A percentile compares a stretch with the other conserved stretches of the same genome.
phyloP scores from a whole-genome alignment of 1,140 invertebrate genomes.

The Hyposmocoma kahamanoa region DNA sequence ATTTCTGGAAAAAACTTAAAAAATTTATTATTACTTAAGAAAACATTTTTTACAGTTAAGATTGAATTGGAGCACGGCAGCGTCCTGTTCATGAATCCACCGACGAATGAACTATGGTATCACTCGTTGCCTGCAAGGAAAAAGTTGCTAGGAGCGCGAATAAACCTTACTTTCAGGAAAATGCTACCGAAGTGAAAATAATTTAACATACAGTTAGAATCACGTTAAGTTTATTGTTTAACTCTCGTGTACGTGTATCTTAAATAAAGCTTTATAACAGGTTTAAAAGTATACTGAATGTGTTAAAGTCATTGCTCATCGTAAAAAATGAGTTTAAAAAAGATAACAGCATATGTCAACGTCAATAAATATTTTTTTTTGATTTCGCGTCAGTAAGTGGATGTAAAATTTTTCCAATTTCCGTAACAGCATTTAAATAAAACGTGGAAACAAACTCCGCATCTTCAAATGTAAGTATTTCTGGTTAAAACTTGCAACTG shows the following conservation, averaged over 20 bases:
- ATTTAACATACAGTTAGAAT: neutral
- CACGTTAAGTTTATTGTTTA: neutral
- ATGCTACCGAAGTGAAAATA: conserved; percentile 19
- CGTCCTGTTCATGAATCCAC: conserved; percentile 82
- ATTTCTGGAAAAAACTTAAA: too few relatives aligned
- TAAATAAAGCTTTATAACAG: neutral
- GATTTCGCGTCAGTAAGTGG: neutral
- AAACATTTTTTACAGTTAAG: conserved; percentile 74
- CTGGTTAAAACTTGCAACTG: too few relatives aligned
- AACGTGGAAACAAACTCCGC: too few relatives aligned
- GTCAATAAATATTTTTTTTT: neutral
- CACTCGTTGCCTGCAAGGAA: conserved; percentile 80
- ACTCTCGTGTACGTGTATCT: neutral
- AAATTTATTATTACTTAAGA: too few relatives aligned
- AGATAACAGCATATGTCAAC: neutral
- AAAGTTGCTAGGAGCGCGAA: conserved; percentile 70
- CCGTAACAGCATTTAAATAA: neutral
- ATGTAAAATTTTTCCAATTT: neutral
- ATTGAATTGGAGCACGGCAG: conserved; percentile 78
- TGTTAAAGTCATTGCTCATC: neutral
- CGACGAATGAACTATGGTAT: conserved; percentile 83
- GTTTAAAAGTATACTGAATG: neutral
- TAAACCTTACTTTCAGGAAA: conserved; percentile 83
- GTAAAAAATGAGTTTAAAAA: neutral
- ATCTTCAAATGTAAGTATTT: too few relatives aligned